phyloP scores from a whole-genome alignment of 1,140 invertebrate species.

The Uloborus diversus region DNA sequence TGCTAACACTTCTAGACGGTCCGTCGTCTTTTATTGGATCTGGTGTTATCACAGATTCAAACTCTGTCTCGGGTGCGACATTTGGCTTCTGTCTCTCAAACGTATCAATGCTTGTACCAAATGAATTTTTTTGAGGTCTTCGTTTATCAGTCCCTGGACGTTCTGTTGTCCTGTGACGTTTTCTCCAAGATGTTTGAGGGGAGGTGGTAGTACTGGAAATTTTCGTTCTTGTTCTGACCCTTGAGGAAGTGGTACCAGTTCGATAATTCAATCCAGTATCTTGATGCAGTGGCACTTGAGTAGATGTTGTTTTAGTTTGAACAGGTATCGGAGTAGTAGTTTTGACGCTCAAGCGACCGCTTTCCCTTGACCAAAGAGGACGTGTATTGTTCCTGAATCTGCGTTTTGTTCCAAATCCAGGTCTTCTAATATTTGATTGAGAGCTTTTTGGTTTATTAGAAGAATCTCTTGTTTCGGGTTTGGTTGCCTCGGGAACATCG shows the following conservation, averaged over 20 bases:
- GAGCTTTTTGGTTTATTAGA: background rate
- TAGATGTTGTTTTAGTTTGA: background rate
- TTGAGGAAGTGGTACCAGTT: background rate
- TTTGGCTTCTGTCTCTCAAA: too few relatives aligned
- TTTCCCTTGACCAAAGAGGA: slow-evolving; percentile 5
- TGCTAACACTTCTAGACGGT: too few relatives aligned
- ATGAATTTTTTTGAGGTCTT: background rate
- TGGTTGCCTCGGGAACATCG: background rate
- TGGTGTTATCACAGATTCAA: too few relatives aligned
- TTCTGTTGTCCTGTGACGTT: background rate
- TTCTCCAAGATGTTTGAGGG: slow-evolving; percentile 15
- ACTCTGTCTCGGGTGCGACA: too few relatives aligned
- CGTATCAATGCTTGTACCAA: too few relatives aligned
- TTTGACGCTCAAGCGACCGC: background rate
- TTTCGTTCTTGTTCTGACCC: background rate
- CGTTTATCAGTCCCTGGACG: too few relatives aligned
- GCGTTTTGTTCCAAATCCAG: background rate
- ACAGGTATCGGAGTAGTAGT: background rate
- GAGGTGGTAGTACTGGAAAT: background rate
- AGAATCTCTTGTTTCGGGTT: background rate
- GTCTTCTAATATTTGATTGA: too few relatives aligned
- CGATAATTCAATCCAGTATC: background rate
- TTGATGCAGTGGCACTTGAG: background rate
- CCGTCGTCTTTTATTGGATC: too few relatives aligned
- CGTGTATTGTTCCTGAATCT: slow-evolving; percentile 17